These are phyloP conservation scores for Trachurus trachurus DNA, from an alignment of 2,797 vertebrate species.

Conservation along the genomic window DNA sequence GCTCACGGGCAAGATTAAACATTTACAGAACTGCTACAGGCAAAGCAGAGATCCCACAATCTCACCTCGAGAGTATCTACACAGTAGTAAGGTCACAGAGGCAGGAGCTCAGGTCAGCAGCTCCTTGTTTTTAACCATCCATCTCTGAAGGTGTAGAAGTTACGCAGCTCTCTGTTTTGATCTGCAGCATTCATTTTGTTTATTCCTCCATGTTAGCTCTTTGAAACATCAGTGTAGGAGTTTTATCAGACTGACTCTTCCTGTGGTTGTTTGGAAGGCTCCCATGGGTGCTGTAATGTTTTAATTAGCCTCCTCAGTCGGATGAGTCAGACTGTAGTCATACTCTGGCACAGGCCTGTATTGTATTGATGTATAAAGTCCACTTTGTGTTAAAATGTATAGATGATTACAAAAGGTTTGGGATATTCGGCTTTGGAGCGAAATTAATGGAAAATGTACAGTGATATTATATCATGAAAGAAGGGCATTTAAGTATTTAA, in stretches of 20 bases:
- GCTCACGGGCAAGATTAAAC: conserved; percentile 9
- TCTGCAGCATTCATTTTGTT: conserved; percentile 20
- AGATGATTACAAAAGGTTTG: neutral
- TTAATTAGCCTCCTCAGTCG: neutral
- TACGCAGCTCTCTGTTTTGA: conserved; percentile 23
- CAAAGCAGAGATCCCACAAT: conserved; percentile 13
- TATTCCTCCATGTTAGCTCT: neutral
- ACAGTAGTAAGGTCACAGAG: conserved; percentile 12
- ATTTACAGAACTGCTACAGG: conserved; percentile 24
- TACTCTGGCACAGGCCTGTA: conserved; percentile 1
- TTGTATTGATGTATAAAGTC: neutral
- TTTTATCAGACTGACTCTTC: conserved; percentile 13
- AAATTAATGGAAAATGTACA: too few relatives aligned
- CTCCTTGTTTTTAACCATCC: conserved; percentile 22
- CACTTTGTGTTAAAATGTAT: neutral
- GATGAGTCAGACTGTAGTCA: conserved; percentile 10
- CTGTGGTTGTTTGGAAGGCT: conserved; percentile 8
- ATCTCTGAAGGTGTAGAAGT: conserved; percentile 26
- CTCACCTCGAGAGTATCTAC: conserved; percentile 20
- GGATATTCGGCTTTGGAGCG: too few relatives aligned
- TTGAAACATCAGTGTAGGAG: conserved; percentile 23
- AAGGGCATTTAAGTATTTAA: too few relatives aligned
- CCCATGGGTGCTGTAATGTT: neutral
- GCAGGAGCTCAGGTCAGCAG: conserved; percentile 12
- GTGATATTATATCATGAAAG: too few relatives aligned